A percentile compares a stretch with the other conserved stretches of the same genome.
phyloP scores from a whole-genome alignment of 2,797 vertebrate species.

The Pygocentrus nattereri region DNA sequence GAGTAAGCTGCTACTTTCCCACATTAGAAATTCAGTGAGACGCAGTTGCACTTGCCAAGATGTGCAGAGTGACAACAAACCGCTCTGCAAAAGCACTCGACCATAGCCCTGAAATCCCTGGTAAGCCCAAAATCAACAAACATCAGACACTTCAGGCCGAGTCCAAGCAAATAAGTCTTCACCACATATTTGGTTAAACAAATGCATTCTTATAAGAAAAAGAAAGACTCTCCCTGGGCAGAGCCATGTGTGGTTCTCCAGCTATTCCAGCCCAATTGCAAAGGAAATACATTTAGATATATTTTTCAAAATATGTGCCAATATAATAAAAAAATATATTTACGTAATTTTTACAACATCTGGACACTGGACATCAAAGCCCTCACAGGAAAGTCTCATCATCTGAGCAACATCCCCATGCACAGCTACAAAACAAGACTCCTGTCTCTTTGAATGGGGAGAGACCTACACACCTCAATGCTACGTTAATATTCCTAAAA shows the following conservation, averaged over 20 bases:
- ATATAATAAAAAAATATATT: no score
- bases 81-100: slow-evolving; percentile 22
- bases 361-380: no score
- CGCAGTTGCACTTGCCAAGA: neutral
- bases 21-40: slow-evolving; percentile 3
- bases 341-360: no score
- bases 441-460: no score
- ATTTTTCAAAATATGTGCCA: no score
- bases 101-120: slow-evolving; percentile 20
- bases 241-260: neutral
- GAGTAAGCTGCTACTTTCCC: neutral
- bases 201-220: slow-evolving; percentile 30
- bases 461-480: no score
- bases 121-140: slow-evolving; percentile 49
- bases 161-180: slow-evolving; percentile 43
- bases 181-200: slow-evolving; percentile 27
- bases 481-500: no score
- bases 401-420: no score
- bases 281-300: neutral
- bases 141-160: slow-evolving; percentile 38
- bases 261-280: neutral
- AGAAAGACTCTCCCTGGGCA: no score
- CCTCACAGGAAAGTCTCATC: no score
- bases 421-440: no score
- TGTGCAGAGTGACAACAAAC: slow-evolving; percentile 21